phyloP scores from a whole-genome alignment of 2,113 vertebrate species.

The Xiphophorus hellerii region DNA sequence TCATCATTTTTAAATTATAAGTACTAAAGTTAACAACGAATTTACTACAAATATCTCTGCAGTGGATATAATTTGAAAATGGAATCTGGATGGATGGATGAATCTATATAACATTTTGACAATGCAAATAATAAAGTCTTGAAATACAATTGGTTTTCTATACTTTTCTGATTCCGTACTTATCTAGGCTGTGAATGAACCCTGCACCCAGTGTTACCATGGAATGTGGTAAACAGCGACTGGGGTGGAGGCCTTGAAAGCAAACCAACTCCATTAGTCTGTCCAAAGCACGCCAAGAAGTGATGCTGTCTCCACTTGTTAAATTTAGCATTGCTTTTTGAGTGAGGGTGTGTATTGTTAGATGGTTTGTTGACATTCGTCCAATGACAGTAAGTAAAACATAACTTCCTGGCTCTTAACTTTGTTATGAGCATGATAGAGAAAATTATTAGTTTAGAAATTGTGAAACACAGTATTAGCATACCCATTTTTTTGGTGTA shows the following conservation, averaged over 20 bases:
- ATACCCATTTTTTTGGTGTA: conserved; percentile 22
- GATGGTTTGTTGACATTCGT: conserved; percentile 62
- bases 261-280: conserved; percentile 32
- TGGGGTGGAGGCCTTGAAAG: conserved; percentile 21
- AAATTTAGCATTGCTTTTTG: conserved; percentile 25
- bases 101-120: neutral
- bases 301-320: conserved; percentile 39
- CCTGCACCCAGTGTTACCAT: conserved; percentile 23
- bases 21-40: neutral
- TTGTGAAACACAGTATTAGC: conserved; percentile 26
- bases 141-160: neutral
- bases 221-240: conserved; percentile 33
- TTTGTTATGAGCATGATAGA: conserved; percentile 45
- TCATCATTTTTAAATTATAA: neutral
- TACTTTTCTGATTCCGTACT: neutral
- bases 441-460: conserved; percentile 60
- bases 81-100: neutral
- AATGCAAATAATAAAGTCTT: neutral
- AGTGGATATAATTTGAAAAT: neutral
- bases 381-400: conserved; percentile 50
- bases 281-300: conserved; percentile 30
- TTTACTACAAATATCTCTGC: neutral
- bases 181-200: neutral
- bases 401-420: conserved; percentile 43
- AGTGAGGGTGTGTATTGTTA: conserved; percentile 46